phyloP scores from a whole-genome alignment of 2,797 vertebrate species.

The Chanos chanos region DNA sequence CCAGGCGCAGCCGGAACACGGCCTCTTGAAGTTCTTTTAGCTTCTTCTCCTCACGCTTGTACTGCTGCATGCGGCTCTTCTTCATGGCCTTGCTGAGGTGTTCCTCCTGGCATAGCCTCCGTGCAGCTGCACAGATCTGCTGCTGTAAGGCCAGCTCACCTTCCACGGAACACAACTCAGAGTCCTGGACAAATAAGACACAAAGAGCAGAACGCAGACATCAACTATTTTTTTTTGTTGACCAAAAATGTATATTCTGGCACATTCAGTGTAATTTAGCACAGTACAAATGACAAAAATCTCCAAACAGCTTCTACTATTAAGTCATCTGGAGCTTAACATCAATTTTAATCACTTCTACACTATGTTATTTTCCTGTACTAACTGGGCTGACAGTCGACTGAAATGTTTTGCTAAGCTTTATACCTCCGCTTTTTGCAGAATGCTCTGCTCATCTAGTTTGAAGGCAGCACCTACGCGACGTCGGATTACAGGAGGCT shows the following conservation, averaged over 20 bases:
- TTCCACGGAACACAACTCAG: constrained; percentile 73
- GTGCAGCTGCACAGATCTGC: constrained; percentile 83
- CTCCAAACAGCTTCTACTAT: too few species aligned
- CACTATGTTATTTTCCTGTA: too few species aligned
- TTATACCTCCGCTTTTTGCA: constrained; percentile 69
- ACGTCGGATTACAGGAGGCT: constrained; percentile 79
- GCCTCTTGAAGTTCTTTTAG: constrained; percentile 77
- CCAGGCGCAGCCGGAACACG: constrained; percentile 68
- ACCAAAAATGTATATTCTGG: too few species aligned
- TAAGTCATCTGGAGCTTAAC: too few species aligned
- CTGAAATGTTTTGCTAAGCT: not conserved
- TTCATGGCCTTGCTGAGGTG: constrained; percentile 75
- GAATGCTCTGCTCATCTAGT: constrained; percentile 78
- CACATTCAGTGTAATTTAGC: too few species aligned
- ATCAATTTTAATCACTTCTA: too few species aligned
- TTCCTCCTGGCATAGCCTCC: constrained; percentile 76
- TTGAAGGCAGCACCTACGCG: constrained; percentile 86
- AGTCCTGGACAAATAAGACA: constrained; percentile 72
- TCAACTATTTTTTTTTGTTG: too few species aligned
- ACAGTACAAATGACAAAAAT: too few species aligned
- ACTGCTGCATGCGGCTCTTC: constrained; percentile 74
- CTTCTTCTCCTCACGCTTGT: constrained; percentile 79
- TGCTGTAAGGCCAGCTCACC: constrained; percentile 82
- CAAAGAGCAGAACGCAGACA: not conserved
- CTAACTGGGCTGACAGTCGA: not conserved